A percentile compares a stretch with the other conserved stretches of the same genome.
Conservation (phyloP, 2,888 invertebrate species). For the Himalopsyche tibetana region DNA sequence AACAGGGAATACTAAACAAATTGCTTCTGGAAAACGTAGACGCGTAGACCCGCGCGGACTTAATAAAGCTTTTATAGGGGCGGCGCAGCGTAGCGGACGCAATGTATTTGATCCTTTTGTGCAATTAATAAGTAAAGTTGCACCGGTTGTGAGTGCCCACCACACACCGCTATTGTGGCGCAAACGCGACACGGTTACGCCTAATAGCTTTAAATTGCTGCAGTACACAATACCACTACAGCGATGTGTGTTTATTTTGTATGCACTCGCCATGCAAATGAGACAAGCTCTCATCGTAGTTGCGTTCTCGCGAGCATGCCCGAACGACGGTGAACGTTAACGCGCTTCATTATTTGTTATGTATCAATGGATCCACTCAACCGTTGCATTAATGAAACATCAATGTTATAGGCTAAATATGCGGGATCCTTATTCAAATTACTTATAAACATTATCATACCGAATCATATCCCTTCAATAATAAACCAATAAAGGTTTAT, state of each 20-base stretch:
- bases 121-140: slow-evolving; percentile 14
- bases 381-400: no score
- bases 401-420: no score
- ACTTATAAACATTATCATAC: no score
- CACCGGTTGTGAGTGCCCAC: background rate
- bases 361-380: no score
- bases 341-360: no score
- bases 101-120: slow-evolving; percentile 10
- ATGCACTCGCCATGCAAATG: slow-evolving; percentile 3
- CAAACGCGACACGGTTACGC: slow-evolving; percentile 26
- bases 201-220: slow-evolving; percentile 18
- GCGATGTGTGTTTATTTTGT: slow-evolving; percentile 1
- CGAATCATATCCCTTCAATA: no score
- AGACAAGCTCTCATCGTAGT: background rate
- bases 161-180: background rate
- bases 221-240: slow-evolving; percentile 9
- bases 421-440: no score
- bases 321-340: background rate
- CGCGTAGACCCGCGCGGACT: background rate
- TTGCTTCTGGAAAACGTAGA: background rate
- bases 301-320: background rate
- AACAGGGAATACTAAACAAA: background rate
- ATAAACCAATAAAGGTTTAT: no score
- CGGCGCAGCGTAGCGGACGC: background rate
- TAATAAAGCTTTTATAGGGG: background rate